Conservation (phyloP, 2,888 invertebrate species). For the Mythimna loreyi region DNA sequence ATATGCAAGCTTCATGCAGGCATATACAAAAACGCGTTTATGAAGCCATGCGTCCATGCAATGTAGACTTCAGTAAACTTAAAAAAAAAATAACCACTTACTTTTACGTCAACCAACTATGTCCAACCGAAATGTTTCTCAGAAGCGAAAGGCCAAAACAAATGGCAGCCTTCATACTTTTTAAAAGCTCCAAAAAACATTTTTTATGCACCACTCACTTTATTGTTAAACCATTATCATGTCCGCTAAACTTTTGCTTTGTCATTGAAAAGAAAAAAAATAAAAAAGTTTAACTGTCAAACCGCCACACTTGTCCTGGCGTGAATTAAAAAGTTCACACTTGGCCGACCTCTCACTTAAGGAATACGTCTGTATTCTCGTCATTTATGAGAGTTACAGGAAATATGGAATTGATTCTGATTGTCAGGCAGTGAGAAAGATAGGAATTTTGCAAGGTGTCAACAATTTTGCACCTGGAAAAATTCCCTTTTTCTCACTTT, state of each 20-base stretch:
- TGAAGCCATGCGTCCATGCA: too few species aligned
- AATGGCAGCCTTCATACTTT: background rate
- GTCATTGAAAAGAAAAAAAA: slow-evolving; percentile 45
- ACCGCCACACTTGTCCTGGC: slow-evolving; percentile 60
- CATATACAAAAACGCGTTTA: too few species aligned
- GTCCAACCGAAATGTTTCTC: background rate
- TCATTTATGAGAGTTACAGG: background rate
- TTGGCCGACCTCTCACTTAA: slow-evolving; percentile 53
- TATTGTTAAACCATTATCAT: slow-evolving; percentile 43
- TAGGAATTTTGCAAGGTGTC: too few species aligned
- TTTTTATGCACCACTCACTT: slow-evolving; percentile 27
- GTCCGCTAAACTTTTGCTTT: slow-evolving; percentile 30
- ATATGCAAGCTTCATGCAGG: too few species aligned
- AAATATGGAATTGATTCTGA: background rate
- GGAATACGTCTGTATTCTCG: slow-evolving; percentile 53
- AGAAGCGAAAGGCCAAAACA: background rate
- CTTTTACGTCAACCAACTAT: background rate
- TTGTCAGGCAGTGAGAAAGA: background rate
- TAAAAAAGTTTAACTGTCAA: slow-evolving; percentile 62
- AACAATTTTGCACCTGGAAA: too few species aligned
- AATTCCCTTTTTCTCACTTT: too few species aligned
- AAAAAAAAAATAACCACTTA: background rate
- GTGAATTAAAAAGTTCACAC: slow-evolving; percentile 74
- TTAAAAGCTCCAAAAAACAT: slow-evolving; percentile 8
- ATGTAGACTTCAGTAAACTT: too few species aligned